phyloP scores from a whole-genome alignment of 1,140 invertebrate species.

The Drosophila nannoptera region DNA sequence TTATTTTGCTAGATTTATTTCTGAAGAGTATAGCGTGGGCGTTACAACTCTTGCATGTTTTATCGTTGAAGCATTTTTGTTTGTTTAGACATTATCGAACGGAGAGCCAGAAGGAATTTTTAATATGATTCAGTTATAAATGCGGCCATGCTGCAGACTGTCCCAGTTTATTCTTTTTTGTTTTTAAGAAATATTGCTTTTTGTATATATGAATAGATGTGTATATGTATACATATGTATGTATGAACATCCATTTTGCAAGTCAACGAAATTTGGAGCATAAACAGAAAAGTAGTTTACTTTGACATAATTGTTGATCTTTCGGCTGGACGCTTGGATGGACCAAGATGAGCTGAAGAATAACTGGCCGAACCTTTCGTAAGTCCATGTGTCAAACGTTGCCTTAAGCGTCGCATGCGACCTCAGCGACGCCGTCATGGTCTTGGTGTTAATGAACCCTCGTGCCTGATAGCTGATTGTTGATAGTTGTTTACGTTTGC shows the following conservation, averaged over 20 bases:
- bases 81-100: slow-evolving; percentile 20
- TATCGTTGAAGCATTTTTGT: slow-evolving; percentile 26
- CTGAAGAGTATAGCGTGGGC: not conserved
- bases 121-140: slow-evolving; percentile 6
- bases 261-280: slow-evolving; percentile 34
- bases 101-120: slow-evolving; percentile 16
- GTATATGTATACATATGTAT: too few species aligned
- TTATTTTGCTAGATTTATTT: not conserved
- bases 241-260: slow-evolving; percentile 28
- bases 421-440: slow-evolving; percentile 6
- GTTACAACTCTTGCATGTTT: not conserved
- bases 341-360: slow-evolving; percentile 39
- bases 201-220: too few species aligned
- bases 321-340: not conserved
- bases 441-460: slow-evolving; percentile 69
- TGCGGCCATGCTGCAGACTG: slow-evolving; percentile 35
- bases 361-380: slow-evolving; percentile 17
- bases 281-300: slow-evolving; percentile 53
- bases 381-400: slow-evolving; percentile 44
- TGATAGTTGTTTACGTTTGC: slow-evolving; percentile 67
- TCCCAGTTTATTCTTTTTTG: slow-evolving; percentile 46
- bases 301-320: slow-evolving; percentile 14
- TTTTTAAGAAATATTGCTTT: not conserved
- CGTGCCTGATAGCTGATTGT: slow-evolving; percentile 50
- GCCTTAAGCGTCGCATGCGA: not conserved